A percentile compares a stretch with the other conserved stretches of the same genome.
phyloP scores from a whole-genome alignment of 2,888 invertebrate genomes.

The Perdita meconis region DNA sequence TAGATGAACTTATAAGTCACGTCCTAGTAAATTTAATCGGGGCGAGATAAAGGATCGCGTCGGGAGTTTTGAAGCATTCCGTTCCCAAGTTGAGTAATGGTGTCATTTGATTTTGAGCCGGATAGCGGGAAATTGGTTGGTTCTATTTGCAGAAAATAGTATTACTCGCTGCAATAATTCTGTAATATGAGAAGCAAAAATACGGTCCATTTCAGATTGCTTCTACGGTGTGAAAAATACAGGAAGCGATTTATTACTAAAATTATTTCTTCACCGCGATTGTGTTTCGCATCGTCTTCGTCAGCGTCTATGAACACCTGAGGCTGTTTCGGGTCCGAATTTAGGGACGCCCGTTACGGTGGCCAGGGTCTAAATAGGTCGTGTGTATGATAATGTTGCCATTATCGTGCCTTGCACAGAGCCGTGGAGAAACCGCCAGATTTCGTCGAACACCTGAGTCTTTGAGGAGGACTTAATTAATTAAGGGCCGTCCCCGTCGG shows the following conservation, averaged over 20 bases:
- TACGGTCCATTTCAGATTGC: too few species aligned
- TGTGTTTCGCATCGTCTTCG: constrained; percentile 12
- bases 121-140: too few species aligned
- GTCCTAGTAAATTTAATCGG: neutral
- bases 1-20: constrained; percentile 1
- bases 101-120: too few species aligned
- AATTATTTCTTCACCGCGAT: constrained; percentile 5
- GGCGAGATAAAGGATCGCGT: neutral
- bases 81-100: too few species aligned
- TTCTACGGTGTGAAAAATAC: too few species aligned
- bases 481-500: constrained; percentile 77
- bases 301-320: constrained; percentile 68
- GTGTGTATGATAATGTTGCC: constrained; percentile 83
- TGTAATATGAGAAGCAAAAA: too few species aligned
- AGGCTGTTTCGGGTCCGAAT: constrained; percentile 68
- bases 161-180: too few species aligned
- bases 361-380: constrained; percentile 80
- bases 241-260: too few species aligned
- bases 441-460: constrained; percentile 83
- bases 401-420: constrained; percentile 79
- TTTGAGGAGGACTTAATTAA: constrained; percentile 83
- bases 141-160: too few species aligned
- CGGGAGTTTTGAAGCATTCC: neutral
- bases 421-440: constrained; percentile 76
- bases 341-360: constrained; percentile 69